These are phyloP conservation scores for Andinoacara biseriatus DNA, from an alignment of 2,113 vertebrate species.

Conservation along the genomic window DNA sequence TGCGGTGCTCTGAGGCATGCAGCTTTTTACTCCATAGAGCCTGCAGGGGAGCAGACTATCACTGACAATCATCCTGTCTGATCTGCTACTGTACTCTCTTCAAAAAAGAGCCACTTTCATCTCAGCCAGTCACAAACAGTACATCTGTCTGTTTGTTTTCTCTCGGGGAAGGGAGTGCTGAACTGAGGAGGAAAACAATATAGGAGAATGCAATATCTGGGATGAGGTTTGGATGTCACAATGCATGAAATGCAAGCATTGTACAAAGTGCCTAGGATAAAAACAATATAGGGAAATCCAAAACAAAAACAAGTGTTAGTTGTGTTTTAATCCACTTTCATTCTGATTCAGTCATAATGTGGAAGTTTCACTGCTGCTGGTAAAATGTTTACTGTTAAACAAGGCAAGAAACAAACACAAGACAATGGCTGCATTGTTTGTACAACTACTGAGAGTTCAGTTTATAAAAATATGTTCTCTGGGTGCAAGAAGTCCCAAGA, in stretches of 20 bases:
- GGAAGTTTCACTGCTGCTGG: not conserved
- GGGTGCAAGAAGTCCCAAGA: not conserved
- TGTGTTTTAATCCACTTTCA: not conserved
- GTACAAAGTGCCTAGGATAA: not conserved
- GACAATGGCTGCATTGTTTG: constrained; percentile 18
- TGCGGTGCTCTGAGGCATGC: constrained; percentile 51
- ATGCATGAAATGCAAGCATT: not conserved
- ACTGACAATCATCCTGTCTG: constrained; percentile 60
- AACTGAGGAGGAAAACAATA: constrained; percentile 13
- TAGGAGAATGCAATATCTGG: not conserved
- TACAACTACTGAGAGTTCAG: constrained; percentile 16
- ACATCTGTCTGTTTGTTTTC: constrained; percentile 50
- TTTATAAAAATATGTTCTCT: not conserved
- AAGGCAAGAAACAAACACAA: constrained; percentile 1
- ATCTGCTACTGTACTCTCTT: constrained; percentile 60
- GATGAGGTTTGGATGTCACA: not conserved
- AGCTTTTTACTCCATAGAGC: constrained; percentile 48
- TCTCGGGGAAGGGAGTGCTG: not conserved
- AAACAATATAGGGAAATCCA: not conserved
- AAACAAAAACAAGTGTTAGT: constrained; percentile 5
- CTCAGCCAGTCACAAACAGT: constrained; percentile 39
- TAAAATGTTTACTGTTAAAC: constrained; percentile 16
- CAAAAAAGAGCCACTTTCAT: constrained; percentile 57
- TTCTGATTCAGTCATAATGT: not conserved
- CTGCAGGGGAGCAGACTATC: constrained; percentile 63